phyloP scores from a whole-genome alignment of 2,113 vertebrate genomes.

The Prinia subflava region DNA sequence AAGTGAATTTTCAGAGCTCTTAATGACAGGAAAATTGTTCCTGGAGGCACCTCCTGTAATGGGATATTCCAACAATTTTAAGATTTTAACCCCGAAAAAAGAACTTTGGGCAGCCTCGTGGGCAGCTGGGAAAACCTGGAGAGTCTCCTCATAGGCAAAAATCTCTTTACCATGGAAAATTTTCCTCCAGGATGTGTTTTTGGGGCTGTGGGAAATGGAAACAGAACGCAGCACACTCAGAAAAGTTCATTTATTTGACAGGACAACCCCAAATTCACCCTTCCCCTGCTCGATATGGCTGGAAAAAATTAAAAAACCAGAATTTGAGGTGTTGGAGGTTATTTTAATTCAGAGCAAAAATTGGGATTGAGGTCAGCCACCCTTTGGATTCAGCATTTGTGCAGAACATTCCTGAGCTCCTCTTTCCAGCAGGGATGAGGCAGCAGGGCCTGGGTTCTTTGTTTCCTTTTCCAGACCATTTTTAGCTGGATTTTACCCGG shows the following conservation, averaged over 20 bases:
- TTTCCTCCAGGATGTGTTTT: neutral
- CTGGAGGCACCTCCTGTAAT: constrained; percentile 49
- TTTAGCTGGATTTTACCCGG: neutral
- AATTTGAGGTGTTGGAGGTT: neutral
- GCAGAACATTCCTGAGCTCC: neutral
- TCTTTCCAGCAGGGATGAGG: neutral
- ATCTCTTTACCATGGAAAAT: neutral
- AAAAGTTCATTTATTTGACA: neutral
- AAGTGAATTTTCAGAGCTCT: constrained; percentile 39
- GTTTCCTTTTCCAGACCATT: neutral
- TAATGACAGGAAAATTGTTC: constrained; percentile 59
- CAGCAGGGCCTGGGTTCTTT: neutral
- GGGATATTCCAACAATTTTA: constrained; percentile 40
- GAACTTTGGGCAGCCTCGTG: neutral
- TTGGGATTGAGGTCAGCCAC: neutral
- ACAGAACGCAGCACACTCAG: neutral
- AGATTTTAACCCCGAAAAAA: constrained; percentile 8
- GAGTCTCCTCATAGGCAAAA: neutral
- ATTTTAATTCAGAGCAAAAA: neutral
- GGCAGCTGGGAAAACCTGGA: neutral
- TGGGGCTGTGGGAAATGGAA: neutral
- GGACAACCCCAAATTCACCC: neutral
- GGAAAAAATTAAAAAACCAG: neutral
- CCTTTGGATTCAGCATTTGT: neutral
- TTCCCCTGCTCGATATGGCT: neutral